Evolutionary conservation across 1,140 invertebrate genomes (phyloP).

Genomic region (Campoletis sonorensis): DNA sequence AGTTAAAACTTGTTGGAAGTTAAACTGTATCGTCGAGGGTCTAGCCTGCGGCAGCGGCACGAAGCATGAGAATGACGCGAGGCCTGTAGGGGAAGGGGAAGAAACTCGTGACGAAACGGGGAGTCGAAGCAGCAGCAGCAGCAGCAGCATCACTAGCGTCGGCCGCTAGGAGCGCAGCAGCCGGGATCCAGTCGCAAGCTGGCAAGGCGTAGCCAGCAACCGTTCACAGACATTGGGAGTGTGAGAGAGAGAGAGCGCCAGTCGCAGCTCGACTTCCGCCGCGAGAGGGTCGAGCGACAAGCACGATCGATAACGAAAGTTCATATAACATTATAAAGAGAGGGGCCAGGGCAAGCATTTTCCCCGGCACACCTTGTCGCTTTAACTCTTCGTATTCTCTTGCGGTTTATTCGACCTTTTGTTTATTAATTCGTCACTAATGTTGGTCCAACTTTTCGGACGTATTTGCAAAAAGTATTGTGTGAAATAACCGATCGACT

Average conservation of each 20-base stretch:
- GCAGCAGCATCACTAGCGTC: constrained; percentile 20
- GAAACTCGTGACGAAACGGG: constrained; percentile 31
- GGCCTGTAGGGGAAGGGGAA: constrained; percentile 4
- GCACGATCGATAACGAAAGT: constrained; percentile 32
- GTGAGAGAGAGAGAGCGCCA: constrained; percentile 46
- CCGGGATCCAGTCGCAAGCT: constrained; percentile 44
- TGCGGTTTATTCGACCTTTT: neutral
- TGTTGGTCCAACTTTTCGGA: neutral
- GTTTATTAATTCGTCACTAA: neutral
- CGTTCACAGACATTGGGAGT: neutral
- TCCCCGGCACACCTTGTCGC: constrained; percentile 39
- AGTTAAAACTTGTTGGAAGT: neutral
- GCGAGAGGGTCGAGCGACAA: constrained; percentile 57
- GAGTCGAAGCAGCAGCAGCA: constrained; percentile 14
- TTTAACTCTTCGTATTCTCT: neutral
- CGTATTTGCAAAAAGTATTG: neutral
- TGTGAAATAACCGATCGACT: too few species aligned
- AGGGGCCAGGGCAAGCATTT: constrained; percentile 24
- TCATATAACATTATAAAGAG: constrained; percentile 6
- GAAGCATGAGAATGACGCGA: constrained; percentile 28
- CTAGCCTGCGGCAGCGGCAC: constrained; percentile 24
- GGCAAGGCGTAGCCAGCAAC: constrained; percentile 44
- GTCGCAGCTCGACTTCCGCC: constrained; percentile 62
- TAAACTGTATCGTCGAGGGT: neutral
- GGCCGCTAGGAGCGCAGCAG: constrained; percentile 43